Evolutionary conservation across 2,113 vertebrate genomes (phyloP), one percentile per base, ranked within the genome.

Genomic region (Elachura formosa): DNA sequence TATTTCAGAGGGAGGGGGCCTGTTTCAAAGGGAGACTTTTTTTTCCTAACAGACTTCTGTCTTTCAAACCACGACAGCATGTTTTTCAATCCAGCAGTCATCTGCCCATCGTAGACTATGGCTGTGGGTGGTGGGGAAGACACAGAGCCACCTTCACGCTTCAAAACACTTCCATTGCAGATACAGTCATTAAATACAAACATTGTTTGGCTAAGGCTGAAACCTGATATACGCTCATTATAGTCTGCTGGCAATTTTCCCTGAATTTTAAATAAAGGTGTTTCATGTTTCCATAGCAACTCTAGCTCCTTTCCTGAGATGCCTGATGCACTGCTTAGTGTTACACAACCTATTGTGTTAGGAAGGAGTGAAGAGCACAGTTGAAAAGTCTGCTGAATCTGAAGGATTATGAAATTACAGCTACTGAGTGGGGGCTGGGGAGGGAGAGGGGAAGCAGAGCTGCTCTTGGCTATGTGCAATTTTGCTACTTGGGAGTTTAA

Each of bases 241-340:
- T 21, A 63, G 28, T 45, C 71, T 22, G 62, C 75, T 76, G 88
- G 71, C 59, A 87, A 38, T 43, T 87, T 45, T 2, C 71, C 38
- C 82, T 43, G 71, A 24, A 80, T 91, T 96, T 91, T 51, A 83
- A 90, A 79, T 43, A 88, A 91, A 89, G 46, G 71, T 66, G 54
- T 49, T 91, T 69, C 16, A 40, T 46, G 84, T 96, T 88, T 84
- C 90, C 89, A 90, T 77, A 41, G 96, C 28, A 74, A 95, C 92
- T 52, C 10, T 7, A 87, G n/a, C 48, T 84, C 71, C 87, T 87
- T 87, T 22, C 58, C 49, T 0, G 3, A 66, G 72, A 19, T 15
- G 49, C 33, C 62, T 33, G 17, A 34, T 26, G 28, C 9, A 12
- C 43, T 41, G 43, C 18, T 17, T 17, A 36, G 38, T 25, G 24